A percentile compares a stretch with the other conserved stretches of the same genome.
These are phyloP conservation scores for Sialia sialis DNA, from an alignment of 2,113 vertebrate species.

Conservation along the genomic window DNA sequence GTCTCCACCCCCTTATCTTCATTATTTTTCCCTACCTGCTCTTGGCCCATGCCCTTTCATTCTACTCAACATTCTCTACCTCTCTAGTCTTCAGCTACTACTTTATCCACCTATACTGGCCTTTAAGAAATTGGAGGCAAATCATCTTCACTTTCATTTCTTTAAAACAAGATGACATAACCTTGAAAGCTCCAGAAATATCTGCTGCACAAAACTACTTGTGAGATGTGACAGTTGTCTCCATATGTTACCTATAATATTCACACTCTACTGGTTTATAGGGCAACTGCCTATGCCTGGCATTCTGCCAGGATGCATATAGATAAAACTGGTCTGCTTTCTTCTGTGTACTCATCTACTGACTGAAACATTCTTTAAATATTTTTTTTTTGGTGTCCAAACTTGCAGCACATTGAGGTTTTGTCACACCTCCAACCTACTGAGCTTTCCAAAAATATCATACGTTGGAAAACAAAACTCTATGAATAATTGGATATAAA, in stretches of 20 bases:
- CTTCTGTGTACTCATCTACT: neutral
- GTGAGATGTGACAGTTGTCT: neutral
- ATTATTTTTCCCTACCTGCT: neutral
- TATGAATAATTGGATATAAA: neutral
- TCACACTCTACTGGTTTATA: neutral
- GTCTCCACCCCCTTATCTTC: neutral
- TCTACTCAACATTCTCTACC: neutral
- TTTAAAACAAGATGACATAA: neutral
- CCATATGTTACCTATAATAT: neutral
- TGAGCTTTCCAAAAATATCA: neutral
- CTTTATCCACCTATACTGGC: neutral
- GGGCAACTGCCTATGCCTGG: neutral
- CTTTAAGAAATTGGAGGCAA: neutral
- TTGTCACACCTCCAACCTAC: neutral
- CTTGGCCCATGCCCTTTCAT: neutral
- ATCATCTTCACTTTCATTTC: neutral
- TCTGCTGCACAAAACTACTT: neutral
- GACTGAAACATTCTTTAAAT: neutral
- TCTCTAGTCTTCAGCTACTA: neutral
- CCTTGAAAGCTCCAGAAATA: neutral
- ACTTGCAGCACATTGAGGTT: neutral
- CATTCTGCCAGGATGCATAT: neutral
- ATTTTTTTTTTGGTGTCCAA: neutral
- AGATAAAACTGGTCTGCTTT: neutral
- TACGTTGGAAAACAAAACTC: neutral